phyloP scores from a whole-genome alignment of 1,140 invertebrate species.

The Drosophila yakuba region DNA sequence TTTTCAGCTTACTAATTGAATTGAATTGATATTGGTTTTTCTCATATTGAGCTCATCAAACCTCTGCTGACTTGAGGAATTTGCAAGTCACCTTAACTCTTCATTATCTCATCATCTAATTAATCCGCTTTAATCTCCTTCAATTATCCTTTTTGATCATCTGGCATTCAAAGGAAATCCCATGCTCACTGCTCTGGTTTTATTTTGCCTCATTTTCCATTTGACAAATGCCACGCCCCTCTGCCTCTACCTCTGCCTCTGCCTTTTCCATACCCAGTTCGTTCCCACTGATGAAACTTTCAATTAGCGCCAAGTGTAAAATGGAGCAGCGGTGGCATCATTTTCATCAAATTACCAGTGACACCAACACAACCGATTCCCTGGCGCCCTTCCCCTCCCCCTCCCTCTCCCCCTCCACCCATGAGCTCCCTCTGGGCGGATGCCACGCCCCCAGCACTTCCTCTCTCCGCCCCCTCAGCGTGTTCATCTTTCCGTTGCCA shows the following conservation, averaged over 20 bases:
- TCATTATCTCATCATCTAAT: conserved; percentile 47
- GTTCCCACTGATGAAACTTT: conserved; percentile 66
- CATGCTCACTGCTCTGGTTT: conserved; percentile 31
- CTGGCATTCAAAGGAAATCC: conserved; percentile 38
- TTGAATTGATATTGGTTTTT: conserved; percentile 5
- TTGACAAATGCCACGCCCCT: conserved; percentile 2
- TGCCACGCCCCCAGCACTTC: conserved; percentile 1
- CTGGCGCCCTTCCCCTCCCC: not conserved
- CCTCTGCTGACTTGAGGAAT: conserved; percentile 12
- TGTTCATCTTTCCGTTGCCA: conserved; percentile 76
- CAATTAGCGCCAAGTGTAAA: conserved; percentile 77
- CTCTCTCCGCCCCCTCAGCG: conserved; percentile 9
- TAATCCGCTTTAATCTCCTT: conserved; percentile 28
- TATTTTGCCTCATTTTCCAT: conserved; percentile 1
- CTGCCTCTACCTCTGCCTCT: too few relatives aligned
- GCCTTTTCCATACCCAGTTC: conserved; percentile 9
- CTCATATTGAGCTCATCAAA: conserved; percentile 3
- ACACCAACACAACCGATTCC: conserved; percentile 57
- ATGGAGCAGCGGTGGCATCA: conserved; percentile 69
- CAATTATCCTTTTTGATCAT: conserved; percentile 35
- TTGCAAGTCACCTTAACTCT: conserved; percentile 20
- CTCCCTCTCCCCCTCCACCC: not conserved
- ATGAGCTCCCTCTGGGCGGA: not conserved
- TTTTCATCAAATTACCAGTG: conserved; percentile 82
- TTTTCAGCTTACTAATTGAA: not conserved